Conservation (phyloP, 2,797 vertebrate genomes). For the Limosa lapponica region DNA sequence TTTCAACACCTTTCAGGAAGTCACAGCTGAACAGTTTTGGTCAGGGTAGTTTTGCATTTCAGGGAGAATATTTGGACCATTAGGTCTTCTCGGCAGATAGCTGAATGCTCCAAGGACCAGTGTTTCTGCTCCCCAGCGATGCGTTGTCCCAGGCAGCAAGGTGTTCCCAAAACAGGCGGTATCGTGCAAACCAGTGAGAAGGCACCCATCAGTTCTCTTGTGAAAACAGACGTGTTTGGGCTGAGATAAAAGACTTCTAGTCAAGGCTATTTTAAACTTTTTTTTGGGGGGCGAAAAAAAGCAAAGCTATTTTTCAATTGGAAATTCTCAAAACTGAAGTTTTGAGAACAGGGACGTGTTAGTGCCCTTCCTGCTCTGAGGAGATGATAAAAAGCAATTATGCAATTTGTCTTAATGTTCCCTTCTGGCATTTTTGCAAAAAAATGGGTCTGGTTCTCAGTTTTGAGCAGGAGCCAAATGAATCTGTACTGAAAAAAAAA, state of each 20-base stretch:
- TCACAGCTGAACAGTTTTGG: constrained; percentile 21
- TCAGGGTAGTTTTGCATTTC: background rate
- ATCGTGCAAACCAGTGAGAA: background rate
- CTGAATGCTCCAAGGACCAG: background rate
- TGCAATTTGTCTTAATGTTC: background rate
- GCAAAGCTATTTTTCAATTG: background rate
- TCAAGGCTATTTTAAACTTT: background rate
- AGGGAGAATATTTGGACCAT: background rate
- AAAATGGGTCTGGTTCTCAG: background rate
- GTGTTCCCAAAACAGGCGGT: background rate
- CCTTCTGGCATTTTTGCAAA: background rate
- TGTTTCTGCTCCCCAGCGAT: background rate
- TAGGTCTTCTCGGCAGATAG: background rate
- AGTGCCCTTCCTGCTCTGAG: background rate
- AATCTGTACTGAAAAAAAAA: background rate
- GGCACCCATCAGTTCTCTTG: background rate
- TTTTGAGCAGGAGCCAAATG: background rate
- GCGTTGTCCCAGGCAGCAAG: background rate
- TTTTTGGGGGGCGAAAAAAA: accelerated
- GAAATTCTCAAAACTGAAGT: background rate
- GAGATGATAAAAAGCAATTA: background rate
- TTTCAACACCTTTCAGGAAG: constrained; percentile 54
- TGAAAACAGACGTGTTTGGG: background rate
- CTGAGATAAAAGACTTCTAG: background rate
- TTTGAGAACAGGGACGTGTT: background rate